phyloP scores from a whole-genome alignment of 1,140 invertebrate species.

The Pseudomyrmex flavicornis region DNA sequence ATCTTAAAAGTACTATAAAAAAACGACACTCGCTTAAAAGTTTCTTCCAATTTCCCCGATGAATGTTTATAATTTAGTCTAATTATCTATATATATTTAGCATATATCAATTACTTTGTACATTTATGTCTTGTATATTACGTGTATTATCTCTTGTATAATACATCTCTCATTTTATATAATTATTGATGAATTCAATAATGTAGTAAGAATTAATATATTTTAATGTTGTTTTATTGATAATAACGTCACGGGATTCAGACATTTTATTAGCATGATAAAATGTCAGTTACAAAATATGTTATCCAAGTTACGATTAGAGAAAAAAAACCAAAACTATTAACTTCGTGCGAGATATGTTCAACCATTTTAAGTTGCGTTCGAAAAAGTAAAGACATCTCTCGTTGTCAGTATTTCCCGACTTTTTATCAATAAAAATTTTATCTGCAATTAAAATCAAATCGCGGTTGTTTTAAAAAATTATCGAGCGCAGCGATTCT shows the following conservation, averaged over 20 bases:
- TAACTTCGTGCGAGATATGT: background rate
- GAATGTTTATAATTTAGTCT: conserved; percentile 45
- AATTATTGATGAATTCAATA: conserved; percentile 44
- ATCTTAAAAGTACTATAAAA: conserved; percentile 2
- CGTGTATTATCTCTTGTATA: conserved; percentile 56
- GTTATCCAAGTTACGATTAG: conserved; percentile 29
- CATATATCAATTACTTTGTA: conserved; percentile 43
- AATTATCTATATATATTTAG: conserved; percentile 48
- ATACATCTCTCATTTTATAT: conserved; percentile 48
- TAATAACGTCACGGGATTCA: conserved; percentile 44
- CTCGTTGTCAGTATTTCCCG: conserved; percentile 42
- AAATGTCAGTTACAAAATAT: conserved; percentile 27
- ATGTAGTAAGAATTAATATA: conserved; percentile 41
- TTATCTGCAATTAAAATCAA: background rate
- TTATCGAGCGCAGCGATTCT: background rate
- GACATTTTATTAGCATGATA: conserved; percentile 43
- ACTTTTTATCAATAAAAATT: conserved; percentile 28
- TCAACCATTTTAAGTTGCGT: conserved; percentile 48
- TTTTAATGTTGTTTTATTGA: conserved; percentile 47
- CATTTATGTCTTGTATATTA: conserved; percentile 46
- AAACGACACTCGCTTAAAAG: conserved; percentile 11
- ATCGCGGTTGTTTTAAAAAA: conserved; percentile 12
- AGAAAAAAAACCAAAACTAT: conserved; percentile 33
- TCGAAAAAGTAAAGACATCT: conserved; percentile 38
- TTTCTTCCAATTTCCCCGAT: conserved; percentile 55